Base-by-base conservation (phyloP, 2,113 vertebrate species). In the Orcinus orca region DNA sequence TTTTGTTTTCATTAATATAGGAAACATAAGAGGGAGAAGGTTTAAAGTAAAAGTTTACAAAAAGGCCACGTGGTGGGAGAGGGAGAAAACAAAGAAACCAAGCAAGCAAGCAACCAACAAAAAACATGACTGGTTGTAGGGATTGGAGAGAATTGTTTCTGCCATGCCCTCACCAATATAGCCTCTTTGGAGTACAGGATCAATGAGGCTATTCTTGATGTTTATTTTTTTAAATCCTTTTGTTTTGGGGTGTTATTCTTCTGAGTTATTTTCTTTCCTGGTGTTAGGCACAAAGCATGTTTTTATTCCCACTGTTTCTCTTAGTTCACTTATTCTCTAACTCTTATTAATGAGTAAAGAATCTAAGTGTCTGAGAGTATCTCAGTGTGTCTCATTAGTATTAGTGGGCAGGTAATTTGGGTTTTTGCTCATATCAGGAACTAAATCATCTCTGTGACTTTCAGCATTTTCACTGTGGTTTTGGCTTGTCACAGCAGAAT, bases 371-470 rank as follows among this genome's bases (percentile, higher is more conserved):
- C 95, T 89, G n/a, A 97, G 87, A 60, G 63, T 97, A 97, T 87
- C 53, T 92, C 41, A 20, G 79, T 93, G 65, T 85, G 65, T 80
- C 92, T 98, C 71, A 89, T 97, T 97, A 98, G 96, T 95, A 97
- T 96, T 98, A 98, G 97, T 95, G 92, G 95, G n/a, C 14, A 95
- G 93, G 70, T 95, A 96, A 97, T 96, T 97, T 97, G 97, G 94
- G 88, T 88, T 97, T 97, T 97, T 23, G n/a, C 93, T 98, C 96
- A 58, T 31, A 60, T 65, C 29, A 96, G 87, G 68, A 80, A 88
- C 73, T 44, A 95, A 94, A 96, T n/a, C 55, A 96, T 95, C 86
- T 96, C 79, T 92, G 63, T 95, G 94, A 87, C 76, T 97, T 97
- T 97, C 95, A 94, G 88, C n/a, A 0, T 89, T 67, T 50, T 93